Percentiles rank a stretch among this genome's conserved stretches.
phyloP scores from a whole-genome alignment of 2,797 vertebrate genomes.

The Clarias laeviceps region DNA sequence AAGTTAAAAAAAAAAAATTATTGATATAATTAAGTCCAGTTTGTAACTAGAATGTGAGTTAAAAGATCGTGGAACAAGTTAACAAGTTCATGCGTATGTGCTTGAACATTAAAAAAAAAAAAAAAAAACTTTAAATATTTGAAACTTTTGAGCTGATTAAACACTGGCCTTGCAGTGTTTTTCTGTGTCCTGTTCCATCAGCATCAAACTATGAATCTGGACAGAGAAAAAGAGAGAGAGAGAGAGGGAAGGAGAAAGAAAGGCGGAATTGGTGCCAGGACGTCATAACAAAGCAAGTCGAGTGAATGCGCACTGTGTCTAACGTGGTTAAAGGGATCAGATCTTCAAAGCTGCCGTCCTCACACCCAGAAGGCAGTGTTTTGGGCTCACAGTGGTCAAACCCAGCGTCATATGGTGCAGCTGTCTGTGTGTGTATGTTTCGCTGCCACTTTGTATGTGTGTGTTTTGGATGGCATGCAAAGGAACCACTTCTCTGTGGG shows the following conservation, averaged over 20 bases:
- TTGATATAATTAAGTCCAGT: neutral
- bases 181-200: slow-evolving; percentile 43
- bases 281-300: slow-evolving; percentile 59
- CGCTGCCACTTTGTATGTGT: slow-evolving; percentile 43
- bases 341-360: slow-evolving; percentile 55
- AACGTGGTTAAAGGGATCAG: slow-evolving; percentile 63
- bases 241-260: slow-evolving; percentile 34
- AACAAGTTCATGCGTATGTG: neutral
- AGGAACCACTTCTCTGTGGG: slow-evolving; percentile 44
- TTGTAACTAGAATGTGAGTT: neutral
- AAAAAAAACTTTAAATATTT: neutral
- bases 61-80: neutral
- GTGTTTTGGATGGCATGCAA: slow-evolving; percentile 53
- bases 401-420: slow-evolving; percentile 53
- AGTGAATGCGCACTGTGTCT: slow-evolving; percentile 53
- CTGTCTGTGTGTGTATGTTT: slow-evolving; percentile 50
- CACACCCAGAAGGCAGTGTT: slow-evolving; percentile 50
- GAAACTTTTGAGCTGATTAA: slow-evolving; percentile 25
- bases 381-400: slow-evolving; percentile 49
- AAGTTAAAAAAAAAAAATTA: no score
- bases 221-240: slow-evolving; percentile 20
- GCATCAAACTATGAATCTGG: slow-evolving; percentile 39
- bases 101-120: neutral
- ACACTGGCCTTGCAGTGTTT: slow-evolving; percentile 7
- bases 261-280: slow-evolving; percentile 49